phyloP scores from a whole-genome alignment of 2,888 invertebrate species.

The Ceriagrion tenellum region DNA sequence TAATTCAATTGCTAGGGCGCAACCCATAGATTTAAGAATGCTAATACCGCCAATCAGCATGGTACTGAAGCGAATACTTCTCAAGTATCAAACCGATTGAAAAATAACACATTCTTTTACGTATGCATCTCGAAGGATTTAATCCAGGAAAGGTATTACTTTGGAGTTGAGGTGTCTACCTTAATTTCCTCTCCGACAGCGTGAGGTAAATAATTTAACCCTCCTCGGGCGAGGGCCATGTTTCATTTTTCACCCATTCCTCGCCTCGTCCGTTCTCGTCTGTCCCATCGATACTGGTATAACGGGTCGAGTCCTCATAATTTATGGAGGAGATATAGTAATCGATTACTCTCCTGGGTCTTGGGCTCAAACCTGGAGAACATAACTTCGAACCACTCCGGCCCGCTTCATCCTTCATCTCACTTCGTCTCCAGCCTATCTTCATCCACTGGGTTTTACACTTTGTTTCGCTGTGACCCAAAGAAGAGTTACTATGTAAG shows the following conservation, averaged over 20 bases:
- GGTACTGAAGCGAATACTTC: too few species aligned
- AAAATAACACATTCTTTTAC: too few species aligned
- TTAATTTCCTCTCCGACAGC: conserved; percentile 18
- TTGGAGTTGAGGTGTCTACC: neutral
- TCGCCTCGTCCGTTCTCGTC: neutral
- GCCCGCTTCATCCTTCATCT: conserved; percentile 46
- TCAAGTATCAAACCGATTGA: too few species aligned
- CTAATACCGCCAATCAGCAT: too few species aligned
- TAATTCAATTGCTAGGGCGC: too few species aligned
- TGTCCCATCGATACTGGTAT: conserved; percentile 60
- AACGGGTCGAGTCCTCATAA: conserved; percentile 54
- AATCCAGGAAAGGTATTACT: neutral
- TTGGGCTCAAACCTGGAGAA: conserved; percentile 35
- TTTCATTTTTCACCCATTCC: conserved; percentile 37
- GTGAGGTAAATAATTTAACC: conserved; percentile 57
- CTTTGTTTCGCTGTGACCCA: neutral
- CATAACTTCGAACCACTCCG: conserved; percentile 39
- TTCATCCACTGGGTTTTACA: conserved; percentile 5
- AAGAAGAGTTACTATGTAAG: neutral
- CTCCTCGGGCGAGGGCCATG: conserved; percentile 24
- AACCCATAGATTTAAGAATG: too few species aligned
- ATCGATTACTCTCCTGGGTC: conserved; percentile 61
- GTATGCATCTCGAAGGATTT: neutral
- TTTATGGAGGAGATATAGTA: conserved; percentile 61
- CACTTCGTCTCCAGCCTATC: neutral